Conservation (phyloP, 2,888 invertebrate genomes). For the Chymomyza caudatula region DNA sequence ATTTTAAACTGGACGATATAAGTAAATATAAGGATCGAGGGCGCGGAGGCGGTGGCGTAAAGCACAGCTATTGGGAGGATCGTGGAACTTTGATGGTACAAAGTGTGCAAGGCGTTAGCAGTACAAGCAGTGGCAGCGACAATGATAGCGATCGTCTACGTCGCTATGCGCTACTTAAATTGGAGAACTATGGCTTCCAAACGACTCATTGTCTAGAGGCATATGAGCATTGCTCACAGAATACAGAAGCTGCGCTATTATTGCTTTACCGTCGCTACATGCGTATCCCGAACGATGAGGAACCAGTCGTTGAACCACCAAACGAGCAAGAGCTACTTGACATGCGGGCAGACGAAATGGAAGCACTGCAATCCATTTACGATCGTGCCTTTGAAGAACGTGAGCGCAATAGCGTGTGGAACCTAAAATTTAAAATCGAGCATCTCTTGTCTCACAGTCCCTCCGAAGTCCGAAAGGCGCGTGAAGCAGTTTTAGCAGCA, state of each 20-base stretch:
- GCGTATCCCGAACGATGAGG: constrained; percentile 44
- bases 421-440: constrained; percentile 83
- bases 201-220: constrained; percentile 87
- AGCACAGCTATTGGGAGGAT: constrained; percentile 87
- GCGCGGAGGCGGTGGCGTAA: constrained; percentile 82
- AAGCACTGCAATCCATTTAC: constrained; percentile 88
- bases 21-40: constrained; percentile 83
- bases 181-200: constrained; percentile 88
- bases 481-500: constrained; percentile 74
- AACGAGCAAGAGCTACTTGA: constrained; percentile 81
- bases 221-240: constrained; percentile 82
- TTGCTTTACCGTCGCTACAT: constrained; percentile 86
- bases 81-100: constrained; percentile 86
- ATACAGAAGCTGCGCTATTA: constrained; percentile 85
- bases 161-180: constrained; percentile 84
- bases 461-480: constrained; percentile 78
- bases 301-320: constrained; percentile 19
- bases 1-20: constrained; percentile 81
- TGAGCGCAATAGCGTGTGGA: constrained; percentile 85
- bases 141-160: constrained; percentile 82
- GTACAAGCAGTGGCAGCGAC: constrained; percentile 60
- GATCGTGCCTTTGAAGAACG: constrained; percentile 84
- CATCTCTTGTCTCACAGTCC: constrained; percentile 81
- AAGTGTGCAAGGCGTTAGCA: constrained; percentile 64
- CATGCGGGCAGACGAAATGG: constrained; percentile 85